Evolutionary conservation across 1,140 invertebrate genomes (phyloP), one percentile per base, ranked within the genome.

Genomic region (Diploscapter pachys): DNA sequence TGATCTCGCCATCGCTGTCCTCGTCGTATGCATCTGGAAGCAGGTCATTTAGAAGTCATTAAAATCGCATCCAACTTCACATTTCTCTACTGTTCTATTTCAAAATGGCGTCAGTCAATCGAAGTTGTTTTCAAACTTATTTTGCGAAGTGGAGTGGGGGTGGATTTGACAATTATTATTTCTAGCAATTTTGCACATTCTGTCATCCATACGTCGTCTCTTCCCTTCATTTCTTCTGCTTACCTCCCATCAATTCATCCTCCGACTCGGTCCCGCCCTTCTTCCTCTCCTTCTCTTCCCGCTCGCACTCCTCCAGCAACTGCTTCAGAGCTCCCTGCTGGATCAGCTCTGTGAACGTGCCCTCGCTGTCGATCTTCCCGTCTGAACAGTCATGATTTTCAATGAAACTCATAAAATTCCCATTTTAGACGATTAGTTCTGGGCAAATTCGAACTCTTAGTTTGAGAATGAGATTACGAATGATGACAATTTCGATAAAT

Each of bases 231-330:
- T 31, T 59, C 57, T 59, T 59, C 57, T 59, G 65, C 71, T 63
- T n/a, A 68, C 73, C 64, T 3, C 65, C 73, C 55, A 56, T 66
- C 31, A 51, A 49, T 13, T 74, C 70, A 2, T 5, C 66, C 54
- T 69, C 66, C 49, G 62, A 65, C 4, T 74, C 73, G 5, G 5
- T 3, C 48, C 78, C 64, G 48, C 49, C 68, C 62, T 71, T 57
- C 8, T 66, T 54, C 54, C 57, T 51, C 59, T 80, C 71, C 11
- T 67, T n/a, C 64, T 72, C 63, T 64, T 77, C 81, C 52, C 69
- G 52, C 62, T 84, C 80, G 54, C 76, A 77, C 71, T 83, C 84
- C 61, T 82, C 78, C 5, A 84, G 49, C 31, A 84, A 74, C 52
- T 85, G 79, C 48, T 75, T 63, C 57, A 84, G 79, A 13, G 78